These are phyloP conservation scores for Raja brachyura DNA, from an alignment of 2,113 vertebrate species.

Conservation along the genomic window DNA sequence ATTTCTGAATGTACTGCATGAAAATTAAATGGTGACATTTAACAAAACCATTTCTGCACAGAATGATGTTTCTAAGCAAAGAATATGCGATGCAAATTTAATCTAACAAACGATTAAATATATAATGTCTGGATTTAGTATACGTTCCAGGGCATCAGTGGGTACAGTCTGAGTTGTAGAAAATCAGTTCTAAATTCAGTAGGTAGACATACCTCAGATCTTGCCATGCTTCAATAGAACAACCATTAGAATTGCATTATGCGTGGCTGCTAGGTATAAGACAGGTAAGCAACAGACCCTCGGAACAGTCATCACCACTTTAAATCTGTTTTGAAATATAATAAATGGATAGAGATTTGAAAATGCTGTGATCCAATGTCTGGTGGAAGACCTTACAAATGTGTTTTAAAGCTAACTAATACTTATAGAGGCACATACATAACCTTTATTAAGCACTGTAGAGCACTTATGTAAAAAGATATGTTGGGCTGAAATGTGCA, in stretches of 20 bases:
- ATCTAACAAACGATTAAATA: no score
- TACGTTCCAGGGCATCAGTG: background rate
- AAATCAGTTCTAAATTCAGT: background rate
- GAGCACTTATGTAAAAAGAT: constrained; percentile 32
- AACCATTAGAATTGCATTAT: background rate
- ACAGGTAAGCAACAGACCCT: background rate
- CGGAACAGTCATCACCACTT: constrained; percentile 1
- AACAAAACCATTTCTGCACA: background rate
- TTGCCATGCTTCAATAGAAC: background rate
- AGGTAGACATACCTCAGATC: constrained; percentile 1
- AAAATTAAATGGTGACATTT: constrained; percentile 9
- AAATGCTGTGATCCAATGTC: constrained; percentile 28
- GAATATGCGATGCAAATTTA: background rate
- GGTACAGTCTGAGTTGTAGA: background rate
- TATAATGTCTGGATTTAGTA: background rate
- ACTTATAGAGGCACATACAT: constrained; percentile 24
- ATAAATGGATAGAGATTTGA: constrained; percentile 35
- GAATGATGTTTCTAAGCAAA: background rate
- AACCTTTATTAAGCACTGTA: constrained; percentile 21
- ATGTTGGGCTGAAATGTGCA: constrained; percentile 29
- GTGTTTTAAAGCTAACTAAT: constrained; percentile 28
- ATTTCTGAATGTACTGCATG: constrained; percentile 26
- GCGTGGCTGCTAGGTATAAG: background rate
- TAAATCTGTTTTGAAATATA: constrained; percentile 36
- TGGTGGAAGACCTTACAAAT: constrained; percentile 29